Evolutionary conservation across 2,113 vertebrate genomes (phyloP).

Genomic region (Caranx melampygus): DNA sequence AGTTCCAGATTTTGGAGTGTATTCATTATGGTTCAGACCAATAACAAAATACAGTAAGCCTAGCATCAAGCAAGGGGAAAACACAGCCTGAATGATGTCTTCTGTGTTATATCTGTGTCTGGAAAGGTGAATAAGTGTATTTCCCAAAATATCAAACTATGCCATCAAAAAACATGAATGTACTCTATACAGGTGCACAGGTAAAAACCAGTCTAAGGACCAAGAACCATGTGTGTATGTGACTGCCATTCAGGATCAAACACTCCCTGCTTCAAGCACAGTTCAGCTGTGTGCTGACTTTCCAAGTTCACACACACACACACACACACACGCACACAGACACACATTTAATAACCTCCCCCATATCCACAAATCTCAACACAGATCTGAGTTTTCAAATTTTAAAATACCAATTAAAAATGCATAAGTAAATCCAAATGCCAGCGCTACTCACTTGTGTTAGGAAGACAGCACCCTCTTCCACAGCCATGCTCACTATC

Average conservation of each 20-base stretch:
- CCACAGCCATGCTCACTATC: constrained; percentile 89
- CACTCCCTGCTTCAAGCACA: background rate
- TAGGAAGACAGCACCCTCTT: constrained; percentile 88
- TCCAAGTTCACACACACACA: constrained; percentile 8
- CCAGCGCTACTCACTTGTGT: constrained; percentile 90
- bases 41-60: background rate
- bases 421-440: background rate
- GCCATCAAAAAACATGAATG: background rate
- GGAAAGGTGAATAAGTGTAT: background rate
- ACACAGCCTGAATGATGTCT: background rate
- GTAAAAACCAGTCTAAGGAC: background rate
- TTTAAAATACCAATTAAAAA: background rate
- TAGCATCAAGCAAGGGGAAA: background rate
- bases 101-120: background rate
- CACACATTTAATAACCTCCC: background rate
- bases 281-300: constrained; percentile 5
- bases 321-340: constrained; percentile 3
- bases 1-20: background rate
- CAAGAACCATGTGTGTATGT: background rate
- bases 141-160: background rate
- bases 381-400: background rate
- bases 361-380: background rate
- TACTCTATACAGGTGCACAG: background rate
- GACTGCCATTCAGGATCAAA: constrained; percentile 9
- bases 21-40: background rate